A percentile compares a stretch with the other conserved stretches of the same genome.
phyloP scores from a whole-genome alignment of 2,888 invertebrate genomes.

The Pachycephus smyrnensis region DNA sequence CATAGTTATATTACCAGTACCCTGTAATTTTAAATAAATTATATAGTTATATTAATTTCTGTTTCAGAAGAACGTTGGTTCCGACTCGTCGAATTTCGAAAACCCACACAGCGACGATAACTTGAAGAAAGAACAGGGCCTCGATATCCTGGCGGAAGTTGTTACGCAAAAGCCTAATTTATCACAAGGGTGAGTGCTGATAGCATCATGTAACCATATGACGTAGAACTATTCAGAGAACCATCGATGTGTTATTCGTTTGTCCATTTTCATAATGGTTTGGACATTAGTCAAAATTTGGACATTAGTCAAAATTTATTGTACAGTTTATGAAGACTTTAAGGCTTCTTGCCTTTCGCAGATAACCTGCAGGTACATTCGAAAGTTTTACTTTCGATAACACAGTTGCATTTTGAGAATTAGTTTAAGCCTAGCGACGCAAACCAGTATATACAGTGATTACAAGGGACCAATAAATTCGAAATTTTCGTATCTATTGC shows the following conservation, averaged over 20 bases:
- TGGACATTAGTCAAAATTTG: neutral
- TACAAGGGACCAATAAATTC: neutral
- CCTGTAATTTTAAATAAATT: neutral
- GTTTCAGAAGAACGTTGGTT: constrained; percentile 28
- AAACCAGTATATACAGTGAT: neutral
- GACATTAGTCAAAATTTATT: neutral
- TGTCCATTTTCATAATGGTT: neutral
- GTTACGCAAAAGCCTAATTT: constrained; percentile 59
- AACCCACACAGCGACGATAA: constrained; percentile 24
- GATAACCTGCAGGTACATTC: neutral
- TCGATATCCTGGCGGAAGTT: constrained; percentile 54
- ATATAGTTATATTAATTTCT: neutral
- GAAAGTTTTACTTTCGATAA: neutral
- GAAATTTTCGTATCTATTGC: neutral
- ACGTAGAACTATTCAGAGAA: neutral
- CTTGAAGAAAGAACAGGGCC: constrained; percentile 30
- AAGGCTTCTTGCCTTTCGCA: neutral
- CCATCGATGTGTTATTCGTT: neutral
- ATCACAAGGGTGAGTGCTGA: constrained; percentile 58
- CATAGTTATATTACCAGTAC: neutral
- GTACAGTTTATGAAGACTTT: neutral
- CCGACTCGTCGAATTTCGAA: constrained; percentile 26
- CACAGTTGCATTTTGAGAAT: neutral
- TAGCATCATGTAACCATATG: neutral
- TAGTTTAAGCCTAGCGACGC: neutral